Evolutionary conservation across 2,113 vertebrate species (phyloP).

Genomic region (Cygnus atratus): DNA sequence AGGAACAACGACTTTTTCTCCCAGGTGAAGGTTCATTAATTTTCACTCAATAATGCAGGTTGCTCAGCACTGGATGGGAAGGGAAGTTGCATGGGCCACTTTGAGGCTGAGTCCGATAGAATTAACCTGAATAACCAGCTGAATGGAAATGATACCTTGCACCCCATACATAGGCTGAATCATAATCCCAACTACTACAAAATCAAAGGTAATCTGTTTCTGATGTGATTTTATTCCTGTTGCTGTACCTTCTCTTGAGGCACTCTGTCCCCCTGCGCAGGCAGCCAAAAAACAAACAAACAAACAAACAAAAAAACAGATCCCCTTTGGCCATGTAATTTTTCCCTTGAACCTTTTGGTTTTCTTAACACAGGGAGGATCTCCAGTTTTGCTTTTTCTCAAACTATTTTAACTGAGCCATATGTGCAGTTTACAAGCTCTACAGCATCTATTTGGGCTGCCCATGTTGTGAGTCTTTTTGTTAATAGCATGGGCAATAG

Average conservation of each 20-base stretch:
- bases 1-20: not conserved
- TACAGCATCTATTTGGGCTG: rapidly evolving
- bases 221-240: not conserved
- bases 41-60: not conserved
- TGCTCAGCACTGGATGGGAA: not conserved
- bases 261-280: not conserved
- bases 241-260: not conserved
- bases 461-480: not conserved
- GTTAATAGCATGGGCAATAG: not conserved
- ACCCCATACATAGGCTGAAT: not conserved
- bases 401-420: not conserved
- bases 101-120: not conserved
- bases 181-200: not conserved
- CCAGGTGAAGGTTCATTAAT: not conserved
- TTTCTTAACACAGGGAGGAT: not conserved
- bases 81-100: not conserved
- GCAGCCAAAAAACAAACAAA: not conserved
- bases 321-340: not conserved
- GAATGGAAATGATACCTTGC: not conserved
- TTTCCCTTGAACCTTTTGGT: not conserved
- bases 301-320: not conserved
- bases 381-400: not conserved
- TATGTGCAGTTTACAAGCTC: not conserved
- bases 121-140: not conserved
- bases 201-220: not conserved